Conservation (phyloP, 2,113 vertebrate species). For the Malurus cyaneus region DNA sequence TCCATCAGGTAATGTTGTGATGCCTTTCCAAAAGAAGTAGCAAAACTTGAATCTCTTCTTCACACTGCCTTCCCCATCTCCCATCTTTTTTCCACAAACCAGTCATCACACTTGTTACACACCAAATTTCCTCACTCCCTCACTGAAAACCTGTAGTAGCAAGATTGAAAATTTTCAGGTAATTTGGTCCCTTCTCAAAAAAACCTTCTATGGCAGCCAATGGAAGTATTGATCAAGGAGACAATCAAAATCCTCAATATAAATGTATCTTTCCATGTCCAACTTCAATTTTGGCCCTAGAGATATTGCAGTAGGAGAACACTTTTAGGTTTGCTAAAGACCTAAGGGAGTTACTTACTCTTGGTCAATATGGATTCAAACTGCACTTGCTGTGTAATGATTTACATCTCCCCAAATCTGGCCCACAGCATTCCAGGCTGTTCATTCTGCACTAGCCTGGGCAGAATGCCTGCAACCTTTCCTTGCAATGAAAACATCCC, state of each 20-base stretch:
- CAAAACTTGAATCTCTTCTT: background rate
- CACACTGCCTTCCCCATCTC: background rate
- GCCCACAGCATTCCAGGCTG: background rate
- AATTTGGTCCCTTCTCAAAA: background rate
- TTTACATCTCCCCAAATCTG: background rate
- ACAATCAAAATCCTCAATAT: background rate
- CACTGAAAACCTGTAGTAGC: background rate
- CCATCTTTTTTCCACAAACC: background rate
- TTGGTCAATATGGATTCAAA: background rate
- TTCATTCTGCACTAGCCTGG: background rate
- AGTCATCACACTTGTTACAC: background rate
- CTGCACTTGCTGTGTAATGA: background rate
- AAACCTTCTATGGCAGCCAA: background rate
- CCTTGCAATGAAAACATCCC: background rate
- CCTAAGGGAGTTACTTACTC: background rate
- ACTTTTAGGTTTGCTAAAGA: background rate
- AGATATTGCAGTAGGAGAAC: background rate
- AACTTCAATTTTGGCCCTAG: background rate
- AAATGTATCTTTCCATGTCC: background rate
- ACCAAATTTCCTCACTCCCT: background rate
- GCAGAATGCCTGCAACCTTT: background rate
- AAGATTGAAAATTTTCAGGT: background rate
- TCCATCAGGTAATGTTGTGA: background rate
- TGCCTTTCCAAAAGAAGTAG: background rate
- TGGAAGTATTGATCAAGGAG: background rate